phyloP scores from a whole-genome alignment of 2,888 invertebrate genomes.

The Argyresthia goedartella region DNA sequence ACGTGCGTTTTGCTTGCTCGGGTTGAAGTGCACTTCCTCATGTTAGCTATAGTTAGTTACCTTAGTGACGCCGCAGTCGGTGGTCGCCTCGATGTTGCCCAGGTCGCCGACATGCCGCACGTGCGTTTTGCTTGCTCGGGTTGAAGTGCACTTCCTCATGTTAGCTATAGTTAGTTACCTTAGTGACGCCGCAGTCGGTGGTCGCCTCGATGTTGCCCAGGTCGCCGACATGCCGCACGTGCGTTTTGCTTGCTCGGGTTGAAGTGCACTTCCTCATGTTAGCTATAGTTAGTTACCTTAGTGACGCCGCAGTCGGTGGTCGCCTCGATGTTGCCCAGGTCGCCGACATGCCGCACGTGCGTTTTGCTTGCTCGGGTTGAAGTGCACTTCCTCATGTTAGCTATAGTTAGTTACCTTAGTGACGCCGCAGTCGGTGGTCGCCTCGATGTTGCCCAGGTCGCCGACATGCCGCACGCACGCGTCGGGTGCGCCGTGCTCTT shows the following conservation, averaged over 20 bases:
- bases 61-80: conserved; percentile 74
- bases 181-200: conserved; percentile 73
- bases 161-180: no score
- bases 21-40: conserved; percentile 97
- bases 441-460: conserved; percentile 89
- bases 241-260: conserved; percentile 36
- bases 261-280: no score
- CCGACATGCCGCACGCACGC: conserved; percentile 85
- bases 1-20: conserved; percentile 75
- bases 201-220: conserved; percentile 86
- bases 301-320: conserved; percentile 72
- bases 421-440: conserved; percentile 73
- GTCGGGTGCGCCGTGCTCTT: conserved; percentile 87
- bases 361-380: conserved; percentile 25
- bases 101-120: conserved; percentile 92
- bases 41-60: conserved; percentile 77
- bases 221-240: conserved; percentile 88
- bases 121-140: conserved; percentile 77
- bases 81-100: conserved; percentile 83
- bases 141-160: conserved; percentile 97
- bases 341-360: conserved; percentile 85
- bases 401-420: conserved; percentile 64
- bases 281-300: conserved; percentile 63
- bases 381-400: no score
- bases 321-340: conserved; percentile 88